Percentiles rank a stretch among this genome's conserved stretches.
Conservation (phyloP, 64 coral and sea anemone genomes). For the Porites australiensis region DNA sequence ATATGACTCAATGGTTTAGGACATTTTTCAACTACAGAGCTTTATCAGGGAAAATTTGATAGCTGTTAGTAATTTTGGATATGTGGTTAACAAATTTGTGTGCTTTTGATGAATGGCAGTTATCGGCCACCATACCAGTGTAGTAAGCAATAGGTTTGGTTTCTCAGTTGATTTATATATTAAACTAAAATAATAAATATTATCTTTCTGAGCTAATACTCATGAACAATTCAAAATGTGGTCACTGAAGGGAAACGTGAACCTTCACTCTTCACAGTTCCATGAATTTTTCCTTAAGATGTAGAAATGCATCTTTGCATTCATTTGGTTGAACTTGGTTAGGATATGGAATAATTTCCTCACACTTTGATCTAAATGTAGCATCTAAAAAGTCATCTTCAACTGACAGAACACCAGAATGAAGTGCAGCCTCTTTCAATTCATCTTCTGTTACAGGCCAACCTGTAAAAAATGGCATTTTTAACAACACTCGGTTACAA, state of each 20-base stretch:
- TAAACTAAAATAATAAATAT: too few species aligned
- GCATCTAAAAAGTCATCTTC: constrained; percentile 20
- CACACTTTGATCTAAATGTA: constrained; percentile 30
- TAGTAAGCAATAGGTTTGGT: too few species aligned
- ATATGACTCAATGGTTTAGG: too few species aligned
- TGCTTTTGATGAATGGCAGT: too few species aligned
- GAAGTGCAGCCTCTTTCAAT: constrained; percentile 41
- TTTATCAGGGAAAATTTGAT: too few species aligned
- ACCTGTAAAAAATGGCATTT: constrained; percentile 22
- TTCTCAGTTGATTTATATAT: too few species aligned
- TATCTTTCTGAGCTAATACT: too few species aligned
- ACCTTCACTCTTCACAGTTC: neutral
- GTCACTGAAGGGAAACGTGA: neutral
- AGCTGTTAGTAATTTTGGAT: too few species aligned
- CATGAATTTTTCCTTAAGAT: neutral
- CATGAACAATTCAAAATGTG: neutral
- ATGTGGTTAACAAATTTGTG: too few species aligned
- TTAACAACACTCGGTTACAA: neutral
- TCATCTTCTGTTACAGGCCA: constrained; percentile 57
- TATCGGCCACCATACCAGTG: too few species aligned
- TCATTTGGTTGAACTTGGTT: neutral
- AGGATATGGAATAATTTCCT: constrained; percentile 2
- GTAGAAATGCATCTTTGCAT: constrained; percentile 7
- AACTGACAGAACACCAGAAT: constrained; percentile 41
- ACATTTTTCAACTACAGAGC: too few species aligned